Evolutionary conservation across 2,113 vertebrate species (phyloP).

Genomic region (Oxyura jamaicensis): DNA sequence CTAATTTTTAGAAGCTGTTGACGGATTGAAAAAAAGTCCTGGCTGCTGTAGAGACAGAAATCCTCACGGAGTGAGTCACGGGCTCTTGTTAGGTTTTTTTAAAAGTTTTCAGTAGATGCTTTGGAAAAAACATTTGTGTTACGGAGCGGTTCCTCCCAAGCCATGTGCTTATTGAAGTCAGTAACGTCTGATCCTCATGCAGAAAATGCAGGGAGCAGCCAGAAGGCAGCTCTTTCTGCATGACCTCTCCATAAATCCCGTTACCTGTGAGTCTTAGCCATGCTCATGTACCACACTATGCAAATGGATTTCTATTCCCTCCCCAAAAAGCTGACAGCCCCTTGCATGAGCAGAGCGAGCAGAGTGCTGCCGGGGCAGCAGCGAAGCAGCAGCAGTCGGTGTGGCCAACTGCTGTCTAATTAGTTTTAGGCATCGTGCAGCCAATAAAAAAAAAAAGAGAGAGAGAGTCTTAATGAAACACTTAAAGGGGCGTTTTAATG

Average conservation of each 20-base stretch:
- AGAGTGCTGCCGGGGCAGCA: background rate
- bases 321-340: background rate
- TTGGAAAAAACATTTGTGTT: background rate
- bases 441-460: background rate
- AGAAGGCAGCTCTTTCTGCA: background rate
- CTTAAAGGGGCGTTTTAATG: conserved; percentile 25
- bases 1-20: background rate
- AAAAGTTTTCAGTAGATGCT: background rate
- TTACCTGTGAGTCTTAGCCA: background rate
- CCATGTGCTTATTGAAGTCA: background rate
- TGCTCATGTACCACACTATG: background rate
- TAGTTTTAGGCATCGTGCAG: background rate
- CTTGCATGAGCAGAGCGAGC: background rate
- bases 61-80: background rate
- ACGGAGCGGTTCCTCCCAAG: background rate
- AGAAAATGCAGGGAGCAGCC: rapidly evolving
- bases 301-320: background rate
- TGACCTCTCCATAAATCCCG: background rate
- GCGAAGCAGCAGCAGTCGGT: rapidly evolving
- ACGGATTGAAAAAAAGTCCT: background rate
- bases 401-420: background rate
- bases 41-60: background rate
- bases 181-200: background rate
- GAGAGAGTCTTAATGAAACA: background rate
- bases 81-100: background rate